phyloP scores from a whole-genome alignment of 2,888 invertebrate genomes.

The Embidobia sp. region DNA sequence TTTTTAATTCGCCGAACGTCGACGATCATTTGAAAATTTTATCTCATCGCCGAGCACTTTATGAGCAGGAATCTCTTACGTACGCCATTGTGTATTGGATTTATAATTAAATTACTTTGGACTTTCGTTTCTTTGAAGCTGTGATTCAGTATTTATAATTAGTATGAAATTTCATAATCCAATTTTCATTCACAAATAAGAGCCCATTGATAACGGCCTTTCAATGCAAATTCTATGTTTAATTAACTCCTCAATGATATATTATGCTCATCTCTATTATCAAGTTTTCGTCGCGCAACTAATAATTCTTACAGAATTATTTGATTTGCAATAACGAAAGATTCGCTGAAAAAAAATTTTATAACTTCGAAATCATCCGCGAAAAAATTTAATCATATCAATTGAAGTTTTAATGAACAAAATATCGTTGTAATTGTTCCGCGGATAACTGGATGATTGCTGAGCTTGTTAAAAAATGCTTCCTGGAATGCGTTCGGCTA shows the following conservation, averaged over 20 bases:
- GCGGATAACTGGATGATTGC: slow-evolving; percentile 10
- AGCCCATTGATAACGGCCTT: background rate
- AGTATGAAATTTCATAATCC: background rate
- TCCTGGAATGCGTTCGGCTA: background rate
- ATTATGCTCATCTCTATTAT: too few species aligned
- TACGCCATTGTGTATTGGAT: slow-evolving; percentile 19
- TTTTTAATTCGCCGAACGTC: slow-evolving; percentile 4
- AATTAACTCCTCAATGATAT: too few species aligned
- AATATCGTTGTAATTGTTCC: slow-evolving; percentile 1
- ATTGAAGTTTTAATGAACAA: too few species aligned
- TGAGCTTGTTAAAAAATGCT: slow-evolving; percentile 4
- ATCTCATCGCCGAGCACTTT: slow-evolving; percentile 5
- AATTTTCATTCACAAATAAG: slow-evolving; percentile 5
- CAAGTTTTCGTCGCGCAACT: too few species aligned
- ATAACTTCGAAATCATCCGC: too few species aligned
- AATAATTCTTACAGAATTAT: too few species aligned
- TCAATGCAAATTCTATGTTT: too few species aligned
- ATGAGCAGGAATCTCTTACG: slow-evolving; percentile 2
- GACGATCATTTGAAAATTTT: slow-evolving; percentile 10
- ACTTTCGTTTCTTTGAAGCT: slow-evolving; percentile 4
- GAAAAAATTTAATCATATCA: too few species aligned
- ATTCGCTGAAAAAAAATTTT: too few species aligned
- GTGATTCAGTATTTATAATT: slow-evolving; percentile 16
- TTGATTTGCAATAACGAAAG: too few species aligned
- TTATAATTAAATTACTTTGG: slow-evolving; percentile 32